Percentiles rank a stretch among this genome's conserved stretches.
phyloP scores from a whole-genome alignment of 2,888 invertebrate genomes.

The Ypsolopha sequella region DNA sequence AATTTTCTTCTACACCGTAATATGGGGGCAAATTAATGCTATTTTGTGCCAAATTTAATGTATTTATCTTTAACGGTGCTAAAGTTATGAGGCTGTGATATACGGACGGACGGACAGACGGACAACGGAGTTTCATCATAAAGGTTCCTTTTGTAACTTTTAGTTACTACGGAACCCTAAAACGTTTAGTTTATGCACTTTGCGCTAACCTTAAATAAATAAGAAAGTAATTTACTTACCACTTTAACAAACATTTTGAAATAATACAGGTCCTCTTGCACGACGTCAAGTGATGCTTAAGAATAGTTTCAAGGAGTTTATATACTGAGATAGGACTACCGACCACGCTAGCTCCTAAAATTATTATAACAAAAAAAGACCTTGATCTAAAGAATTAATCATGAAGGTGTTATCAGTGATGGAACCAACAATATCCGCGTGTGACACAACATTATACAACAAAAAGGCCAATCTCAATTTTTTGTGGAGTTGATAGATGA shows the following conservation, averaged over 20 bases:
- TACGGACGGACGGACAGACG: too few relatives aligned
- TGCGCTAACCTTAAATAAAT: slow-evolving; percentile 1
- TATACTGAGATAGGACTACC: slow-evolving; percentile 29
- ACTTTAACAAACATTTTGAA: slow-evolving; percentile 57
- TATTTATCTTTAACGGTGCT: too few relatives aligned
- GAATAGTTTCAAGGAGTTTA: slow-evolving; percentile 29
- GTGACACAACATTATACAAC: neutral
- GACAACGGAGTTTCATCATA: too few relatives aligned
- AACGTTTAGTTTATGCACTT: too few relatives aligned
- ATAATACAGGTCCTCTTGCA: slow-evolving; percentile 32
- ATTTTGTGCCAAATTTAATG: too few relatives aligned
- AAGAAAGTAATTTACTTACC: slow-evolving; percentile 31
- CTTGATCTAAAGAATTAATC: slow-evolving; percentile 54
- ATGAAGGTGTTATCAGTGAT: slow-evolving; percentile 11
- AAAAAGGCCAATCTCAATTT: too few relatives aligned
- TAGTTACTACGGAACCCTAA: too few relatives aligned
- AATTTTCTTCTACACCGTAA: too few relatives aligned
- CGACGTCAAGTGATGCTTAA: slow-evolving; percentile 51
- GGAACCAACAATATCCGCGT: slow-evolving; percentile 42
- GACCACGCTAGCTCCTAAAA: slow-evolving; percentile 45
- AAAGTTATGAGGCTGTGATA: too few relatives aligned
- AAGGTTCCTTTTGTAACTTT: too few relatives aligned
- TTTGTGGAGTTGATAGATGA: too few relatives aligned
- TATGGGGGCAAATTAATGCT: too few relatives aligned
- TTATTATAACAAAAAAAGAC: slow-evolving; percentile 46